Conservation (phyloP, 2,888 invertebrate species). For the Onchidella celtica region DNA sequence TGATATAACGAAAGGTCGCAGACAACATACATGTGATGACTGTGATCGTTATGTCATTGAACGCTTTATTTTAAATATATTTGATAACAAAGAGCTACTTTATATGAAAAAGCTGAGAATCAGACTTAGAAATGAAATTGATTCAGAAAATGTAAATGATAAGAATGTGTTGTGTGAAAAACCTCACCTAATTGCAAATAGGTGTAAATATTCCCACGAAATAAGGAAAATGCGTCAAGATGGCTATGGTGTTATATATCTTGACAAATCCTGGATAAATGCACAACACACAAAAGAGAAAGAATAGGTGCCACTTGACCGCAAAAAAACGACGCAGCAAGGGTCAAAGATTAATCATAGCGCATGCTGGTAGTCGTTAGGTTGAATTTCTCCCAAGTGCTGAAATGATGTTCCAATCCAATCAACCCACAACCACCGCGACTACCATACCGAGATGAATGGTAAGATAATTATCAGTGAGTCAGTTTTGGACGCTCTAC, state of each 20-base stretch:
- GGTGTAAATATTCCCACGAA: not conserved
- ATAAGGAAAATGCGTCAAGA: not conserved
- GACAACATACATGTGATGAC: not conserved
- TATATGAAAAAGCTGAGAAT: not conserved
- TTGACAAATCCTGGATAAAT: not conserved
- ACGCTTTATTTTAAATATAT: not conserved
- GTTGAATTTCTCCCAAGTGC: not conserved
- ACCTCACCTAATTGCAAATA: not conserved
- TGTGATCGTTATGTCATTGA: not conserved
- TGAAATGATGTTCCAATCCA: not conserved
- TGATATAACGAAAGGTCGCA: not conserved
- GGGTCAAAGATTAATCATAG: not conserved
- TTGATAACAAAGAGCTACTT: not conserved
- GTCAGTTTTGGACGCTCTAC: not conserved
- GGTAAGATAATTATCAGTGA: too few species aligned
- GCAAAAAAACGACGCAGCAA: not conserved
- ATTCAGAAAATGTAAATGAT: not conserved
- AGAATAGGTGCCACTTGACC: not conserved
- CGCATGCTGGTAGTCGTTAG: not conserved
- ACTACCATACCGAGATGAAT: not conserved
- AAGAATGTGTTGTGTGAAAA: not conserved
- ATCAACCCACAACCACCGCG: not conserved
- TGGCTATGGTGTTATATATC: not conserved
- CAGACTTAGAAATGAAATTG: not conserved
- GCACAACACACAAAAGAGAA: not conserved